Evolutionary conservation across 1,140 invertebrate species (phyloP).

Genomic region (Melipona quadrifasciata): DNA sequence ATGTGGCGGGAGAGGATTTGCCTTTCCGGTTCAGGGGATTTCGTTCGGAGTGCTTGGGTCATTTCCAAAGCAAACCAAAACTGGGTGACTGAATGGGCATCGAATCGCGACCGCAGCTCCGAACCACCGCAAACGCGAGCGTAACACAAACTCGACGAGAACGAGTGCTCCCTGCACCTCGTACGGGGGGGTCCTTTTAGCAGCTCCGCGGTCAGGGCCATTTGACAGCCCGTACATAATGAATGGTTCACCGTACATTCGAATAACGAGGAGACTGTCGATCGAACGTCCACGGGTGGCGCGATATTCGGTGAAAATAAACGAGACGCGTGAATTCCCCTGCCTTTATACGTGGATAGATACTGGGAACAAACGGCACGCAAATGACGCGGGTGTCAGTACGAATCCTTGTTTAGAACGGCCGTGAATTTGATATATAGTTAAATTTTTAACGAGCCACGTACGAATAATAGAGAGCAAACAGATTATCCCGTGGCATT

Average conservation of each 20-base stretch:
- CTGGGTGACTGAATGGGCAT: conserved; percentile 74
- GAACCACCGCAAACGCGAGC: conserved; percentile 69
- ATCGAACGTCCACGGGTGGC: conserved; percentile 40
- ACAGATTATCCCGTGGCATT: not conserved
- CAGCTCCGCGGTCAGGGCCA: conserved; percentile 70
- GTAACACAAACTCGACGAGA: conserved; percentile 71
- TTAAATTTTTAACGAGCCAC: not conserved
- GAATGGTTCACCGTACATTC: conserved; percentile 60
- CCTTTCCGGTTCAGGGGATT: conserved; percentile 72
- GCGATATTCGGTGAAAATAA: conserved; percentile 36
- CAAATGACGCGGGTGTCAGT: not conserved
- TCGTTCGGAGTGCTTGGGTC: conserved; percentile 73
- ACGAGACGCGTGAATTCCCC: conserved; percentile 20
- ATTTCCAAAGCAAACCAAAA: conserved; percentile 78
- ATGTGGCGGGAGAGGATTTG: conserved; percentile 66
- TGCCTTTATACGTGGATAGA: not conserved
- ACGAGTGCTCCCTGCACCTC: conserved; percentile 52
- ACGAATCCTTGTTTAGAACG: not conserved
- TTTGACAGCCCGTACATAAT: conserved; percentile 73
- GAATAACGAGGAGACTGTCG: conserved; percentile 46
- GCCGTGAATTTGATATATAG: not conserved
- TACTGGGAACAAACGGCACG: not conserved
- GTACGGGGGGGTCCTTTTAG: conserved; percentile 68
- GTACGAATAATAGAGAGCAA: not conserved
- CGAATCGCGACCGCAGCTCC: conserved; percentile 74